phyloP scores from a whole-genome alignment of 2,113 vertebrate genomes.

The Phalacrocorax pelagicus region DNA sequence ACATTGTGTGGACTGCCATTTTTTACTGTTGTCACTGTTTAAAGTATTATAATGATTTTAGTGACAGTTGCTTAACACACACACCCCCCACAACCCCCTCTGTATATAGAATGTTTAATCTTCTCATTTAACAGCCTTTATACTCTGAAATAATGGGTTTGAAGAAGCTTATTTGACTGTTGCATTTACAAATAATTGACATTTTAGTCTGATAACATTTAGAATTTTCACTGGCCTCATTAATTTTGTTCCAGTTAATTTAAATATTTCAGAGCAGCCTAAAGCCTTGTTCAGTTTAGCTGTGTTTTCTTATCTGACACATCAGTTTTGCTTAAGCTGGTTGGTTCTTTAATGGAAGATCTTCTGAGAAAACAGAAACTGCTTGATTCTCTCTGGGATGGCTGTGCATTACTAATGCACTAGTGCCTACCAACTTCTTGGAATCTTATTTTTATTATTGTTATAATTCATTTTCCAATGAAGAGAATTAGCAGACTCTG shows the following conservation, averaged over 20 bases:
- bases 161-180: neutral
- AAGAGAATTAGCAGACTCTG: neutral
- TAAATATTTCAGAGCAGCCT: neutral
- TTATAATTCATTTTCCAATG: neutral
- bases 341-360: neutral
- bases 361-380: neutral
- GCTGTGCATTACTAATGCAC: neutral
- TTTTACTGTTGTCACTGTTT: neutral
- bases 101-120: neutral
- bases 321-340: neutral
- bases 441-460: neutral
- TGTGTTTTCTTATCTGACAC: neutral
- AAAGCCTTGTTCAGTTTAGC: neutral
- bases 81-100: no score
- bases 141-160: neutral
- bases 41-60: slow-evolving; percentile 3
- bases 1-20: neutral
- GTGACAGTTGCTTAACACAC: neutral
- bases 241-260: neutral
- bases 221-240: neutral
- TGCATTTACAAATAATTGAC: neutral
- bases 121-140: neutral
- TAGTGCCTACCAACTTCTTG: neutral
- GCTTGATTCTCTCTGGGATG: neutral
- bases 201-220: neutral